phyloP scores from a whole-genome alignment of 92 coral and sea anemone species.

The Micromussa lordhowensis region DNA sequence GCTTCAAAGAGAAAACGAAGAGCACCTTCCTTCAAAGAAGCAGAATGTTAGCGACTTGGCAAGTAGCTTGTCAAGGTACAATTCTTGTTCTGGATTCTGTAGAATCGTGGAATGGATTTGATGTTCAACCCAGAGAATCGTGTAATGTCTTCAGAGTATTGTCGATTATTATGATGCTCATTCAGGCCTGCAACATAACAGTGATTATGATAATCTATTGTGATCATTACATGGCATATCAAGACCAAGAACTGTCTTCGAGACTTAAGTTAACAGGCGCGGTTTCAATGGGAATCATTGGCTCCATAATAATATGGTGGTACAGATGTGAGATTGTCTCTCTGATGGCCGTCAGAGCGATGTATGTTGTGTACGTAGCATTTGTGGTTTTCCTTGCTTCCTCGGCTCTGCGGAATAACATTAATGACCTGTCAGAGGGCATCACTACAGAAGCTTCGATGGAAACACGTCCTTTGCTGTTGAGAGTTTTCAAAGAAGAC shows the following conservation, averaged over 20 bases:
- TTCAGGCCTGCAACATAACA: background rate
- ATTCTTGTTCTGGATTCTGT: background rate
- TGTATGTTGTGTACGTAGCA: too few relatives aligned
- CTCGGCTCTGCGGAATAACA: background rate
- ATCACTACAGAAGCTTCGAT: background rate
- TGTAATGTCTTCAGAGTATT: background rate
- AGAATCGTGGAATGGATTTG: background rate
- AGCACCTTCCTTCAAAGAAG: background rate
- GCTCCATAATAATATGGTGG: background rate
- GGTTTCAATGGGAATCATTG: background rate
- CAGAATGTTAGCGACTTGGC: background rate
- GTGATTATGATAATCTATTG: background rate
- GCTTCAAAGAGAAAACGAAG: constrained; percentile 2
- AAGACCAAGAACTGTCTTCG: background rate
- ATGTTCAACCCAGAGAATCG: background rate
- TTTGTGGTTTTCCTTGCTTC: background rate
- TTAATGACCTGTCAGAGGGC: background rate
- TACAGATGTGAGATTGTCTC: background rate
- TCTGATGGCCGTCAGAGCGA: background rate
- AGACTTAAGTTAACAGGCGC: background rate
- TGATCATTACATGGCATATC: background rate
- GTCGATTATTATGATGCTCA: background rate
- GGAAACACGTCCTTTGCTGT: background rate
- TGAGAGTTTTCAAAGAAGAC: background rate
- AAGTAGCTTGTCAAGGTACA: background rate